Percentiles rank a stretch among this genome's conserved stretches.
These are phyloP conservation scores for Myotis pilosus DNA, from an alignment of 2,797 vertebrate species.

Conservation along the genomic window DNA sequence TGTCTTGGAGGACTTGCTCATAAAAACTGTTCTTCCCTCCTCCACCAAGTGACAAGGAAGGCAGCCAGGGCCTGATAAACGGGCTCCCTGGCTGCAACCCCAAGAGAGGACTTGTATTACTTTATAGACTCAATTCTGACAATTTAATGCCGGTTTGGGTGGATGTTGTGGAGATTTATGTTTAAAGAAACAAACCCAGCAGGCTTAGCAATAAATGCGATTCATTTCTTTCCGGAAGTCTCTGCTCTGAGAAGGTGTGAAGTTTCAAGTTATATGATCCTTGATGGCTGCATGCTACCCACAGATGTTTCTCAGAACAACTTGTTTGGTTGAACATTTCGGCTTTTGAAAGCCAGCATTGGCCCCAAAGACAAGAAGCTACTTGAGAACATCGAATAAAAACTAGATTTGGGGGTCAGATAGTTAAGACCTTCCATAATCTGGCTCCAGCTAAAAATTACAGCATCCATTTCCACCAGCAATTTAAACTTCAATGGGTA, in stretches of 20 bases:
- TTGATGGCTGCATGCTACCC: not conserved
- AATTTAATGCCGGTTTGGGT: not conserved
- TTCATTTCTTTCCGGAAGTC: slow-evolving; percentile 18
- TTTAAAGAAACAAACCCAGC: slow-evolving; percentile 47
- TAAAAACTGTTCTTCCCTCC: not conserved
- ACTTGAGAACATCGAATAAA: not conserved
- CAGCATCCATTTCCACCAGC: not conserved
- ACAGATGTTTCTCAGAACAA: not conserved
- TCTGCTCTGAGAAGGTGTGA: not conserved
- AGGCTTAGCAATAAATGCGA: not conserved
- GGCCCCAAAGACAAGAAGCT: not conserved
- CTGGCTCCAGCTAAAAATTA: not conserved
- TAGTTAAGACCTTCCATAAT: not conserved
- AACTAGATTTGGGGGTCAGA: not conserved
- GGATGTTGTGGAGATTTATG: not conserved
- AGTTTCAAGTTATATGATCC: not conserved
- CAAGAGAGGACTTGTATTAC: not conserved
- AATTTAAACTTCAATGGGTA: not conserved
- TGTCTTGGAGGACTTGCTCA: not conserved
- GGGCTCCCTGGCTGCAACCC: not conserved
- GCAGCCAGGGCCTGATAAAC: not conserved
- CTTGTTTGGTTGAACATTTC: not conserved
- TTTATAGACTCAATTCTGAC: slow-evolving; percentile 28
- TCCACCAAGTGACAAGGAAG: not conserved
- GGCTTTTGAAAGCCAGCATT: not conserved